Evolutionary conservation across 2,113 vertebrate genomes (phyloP).

Genomic region (Ageneiosus marmoratus): DNA sequence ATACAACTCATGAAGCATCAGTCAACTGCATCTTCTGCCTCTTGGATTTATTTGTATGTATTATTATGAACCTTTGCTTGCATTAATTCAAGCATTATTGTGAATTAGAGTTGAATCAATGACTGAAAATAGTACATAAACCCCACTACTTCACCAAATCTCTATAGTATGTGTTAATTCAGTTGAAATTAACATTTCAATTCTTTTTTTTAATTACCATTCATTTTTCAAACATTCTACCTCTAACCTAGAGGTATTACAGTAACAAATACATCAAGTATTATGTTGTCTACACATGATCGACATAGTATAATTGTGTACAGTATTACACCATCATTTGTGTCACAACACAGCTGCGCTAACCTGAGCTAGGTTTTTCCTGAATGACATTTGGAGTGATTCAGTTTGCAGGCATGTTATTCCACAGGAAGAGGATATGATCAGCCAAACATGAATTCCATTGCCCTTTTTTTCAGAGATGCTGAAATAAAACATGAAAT

Average conservation of each 20-base stretch:
- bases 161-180: background rate
- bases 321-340: background rate
- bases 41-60: background rate
- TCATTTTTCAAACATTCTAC: background rate
- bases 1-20: background rate
- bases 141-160: background rate
- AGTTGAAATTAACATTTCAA: slow-evolving; percentile 15
- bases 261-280: slow-evolving; percentile 9
- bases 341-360: background rate
- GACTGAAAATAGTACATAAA: background rate
- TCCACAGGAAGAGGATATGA: slow-evolving; percentile 41
- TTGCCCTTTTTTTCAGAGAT: background rate
- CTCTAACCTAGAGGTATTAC: background rate
- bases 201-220: background rate
- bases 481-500: background rate
- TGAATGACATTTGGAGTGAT: slow-evolving; percentile 30
- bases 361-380: background rate
- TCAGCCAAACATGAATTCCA: background rate
- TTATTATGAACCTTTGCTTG: background rate
- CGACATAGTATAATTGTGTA: background rate
- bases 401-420: slow-evolving; percentile 21
- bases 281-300: background rate
- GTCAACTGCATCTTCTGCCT: background rate
- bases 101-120: background rate
- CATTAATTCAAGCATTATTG: background rate